A percentile compares a stretch with the other conserved stretches of the same genome.
Conservation (phyloP, 2,113 vertebrate species). For the Columbina picui region DNA sequence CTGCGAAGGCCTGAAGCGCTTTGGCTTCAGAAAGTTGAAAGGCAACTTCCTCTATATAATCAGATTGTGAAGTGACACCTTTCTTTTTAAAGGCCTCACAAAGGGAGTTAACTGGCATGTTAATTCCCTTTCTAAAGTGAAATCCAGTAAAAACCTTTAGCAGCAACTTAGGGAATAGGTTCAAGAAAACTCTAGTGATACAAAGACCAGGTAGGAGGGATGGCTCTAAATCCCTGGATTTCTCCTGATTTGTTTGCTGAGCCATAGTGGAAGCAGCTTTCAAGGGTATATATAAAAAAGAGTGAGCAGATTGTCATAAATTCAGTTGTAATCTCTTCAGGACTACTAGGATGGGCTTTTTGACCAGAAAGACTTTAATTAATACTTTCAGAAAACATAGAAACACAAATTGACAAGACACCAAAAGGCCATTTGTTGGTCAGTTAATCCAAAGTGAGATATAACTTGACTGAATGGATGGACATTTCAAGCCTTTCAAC, state of each 20-base stretch:
- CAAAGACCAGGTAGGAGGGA: not conserved
- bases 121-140: not conserved
- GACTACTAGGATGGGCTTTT: not conserved
- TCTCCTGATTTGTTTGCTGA: not conserved
- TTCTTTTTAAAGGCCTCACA: not conserved
- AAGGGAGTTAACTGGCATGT: not conserved
- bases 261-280: not conserved
- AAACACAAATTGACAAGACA: not conserved
- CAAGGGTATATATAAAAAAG: not conserved
- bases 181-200: not conserved
- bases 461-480: not conserved
- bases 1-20: not conserved
- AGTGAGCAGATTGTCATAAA: not conserved
- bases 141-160: not conserved
- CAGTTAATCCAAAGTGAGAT: not conserved
- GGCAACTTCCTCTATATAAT: not conserved
- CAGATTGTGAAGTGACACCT: not conserved
- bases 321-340: not conserved
- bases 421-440: not conserved
- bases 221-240: not conserved
- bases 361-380: not conserved
- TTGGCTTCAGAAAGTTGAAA: not conserved
- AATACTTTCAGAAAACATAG: not conserved
- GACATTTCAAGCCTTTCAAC: not conserved
- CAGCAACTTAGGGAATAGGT: not conserved